A percentile compares a stretch with the other conserved stretches of the same genome.
phyloP scores from a whole-genome alignment of 2,888 invertebrate genomes.

The Cremastinae sp. region DNA sequence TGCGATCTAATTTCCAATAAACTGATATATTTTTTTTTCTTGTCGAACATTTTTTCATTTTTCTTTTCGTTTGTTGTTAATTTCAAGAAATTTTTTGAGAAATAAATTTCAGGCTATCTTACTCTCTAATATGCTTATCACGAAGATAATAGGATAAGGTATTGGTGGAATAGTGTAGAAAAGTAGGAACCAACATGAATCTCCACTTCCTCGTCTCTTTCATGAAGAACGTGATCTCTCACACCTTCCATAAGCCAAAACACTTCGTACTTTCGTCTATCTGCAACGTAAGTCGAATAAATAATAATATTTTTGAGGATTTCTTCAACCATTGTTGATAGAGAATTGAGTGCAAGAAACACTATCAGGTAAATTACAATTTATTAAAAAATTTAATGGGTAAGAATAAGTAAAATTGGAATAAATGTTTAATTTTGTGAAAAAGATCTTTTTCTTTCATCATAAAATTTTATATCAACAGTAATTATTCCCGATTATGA shows the following conservation, averaged over 20 bases:
- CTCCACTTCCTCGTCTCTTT: slow-evolving; percentile 70
- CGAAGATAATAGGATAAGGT: slow-evolving; percentile 68
- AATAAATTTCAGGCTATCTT: slow-evolving; percentile 9
- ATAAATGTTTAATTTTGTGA: no score
- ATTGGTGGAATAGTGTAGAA: slow-evolving; percentile 62
- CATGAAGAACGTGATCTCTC: slow-evolving; percentile 61
- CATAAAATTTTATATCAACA: no score
- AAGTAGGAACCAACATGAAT: slow-evolving; percentile 69
- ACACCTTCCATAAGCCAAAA: slow-evolving; percentile 49
- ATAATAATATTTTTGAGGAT: no score
- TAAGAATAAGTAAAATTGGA: no score
- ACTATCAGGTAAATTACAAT: no score
- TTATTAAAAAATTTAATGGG: no score
- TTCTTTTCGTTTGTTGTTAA: background rate
- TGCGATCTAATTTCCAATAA: no score
- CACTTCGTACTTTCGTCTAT: slow-evolving; percentile 23
- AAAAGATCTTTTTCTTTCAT: no score
- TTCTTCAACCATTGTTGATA: no score
- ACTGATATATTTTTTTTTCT: no score
- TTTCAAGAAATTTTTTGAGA: slow-evolving; percentile 10
- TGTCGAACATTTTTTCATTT: background rate
- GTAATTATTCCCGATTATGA: no score
- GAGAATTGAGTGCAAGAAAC: no score
- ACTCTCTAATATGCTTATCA: slow-evolving; percentile 67
- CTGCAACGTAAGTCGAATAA: slow-evolving; percentile 13